Conservation (phyloP, 2,113 vertebrate species). For the Atlantisia rogersi region DNA sequence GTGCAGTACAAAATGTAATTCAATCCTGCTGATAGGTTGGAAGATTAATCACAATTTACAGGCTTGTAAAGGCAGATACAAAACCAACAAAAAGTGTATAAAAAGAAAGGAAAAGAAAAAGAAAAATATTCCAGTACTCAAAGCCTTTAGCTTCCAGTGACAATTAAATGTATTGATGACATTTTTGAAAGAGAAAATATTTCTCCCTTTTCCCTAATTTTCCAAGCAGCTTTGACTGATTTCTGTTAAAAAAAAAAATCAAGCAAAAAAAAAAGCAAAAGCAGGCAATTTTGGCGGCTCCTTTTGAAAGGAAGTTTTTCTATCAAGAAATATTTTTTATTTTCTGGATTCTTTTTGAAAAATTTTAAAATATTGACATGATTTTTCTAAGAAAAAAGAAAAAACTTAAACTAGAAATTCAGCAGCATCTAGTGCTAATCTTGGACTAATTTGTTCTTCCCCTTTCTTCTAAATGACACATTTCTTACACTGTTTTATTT, state of each 20-base stretch:
- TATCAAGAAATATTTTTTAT: not conserved
- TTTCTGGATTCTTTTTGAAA: not conserved
- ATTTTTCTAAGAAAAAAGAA: not conserved
- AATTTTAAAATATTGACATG: not conserved
- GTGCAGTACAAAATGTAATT: slow-evolving; percentile 29
- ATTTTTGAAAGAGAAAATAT: slow-evolving; percentile 14
- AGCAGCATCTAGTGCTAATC: not conserved
- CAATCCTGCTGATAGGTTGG: slow-evolving; percentile 21
- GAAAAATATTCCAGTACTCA: not conserved
- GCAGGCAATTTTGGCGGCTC: not conserved
- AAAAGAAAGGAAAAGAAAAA: not conserved
- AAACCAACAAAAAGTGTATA: not conserved
- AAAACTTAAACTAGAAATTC: not conserved
- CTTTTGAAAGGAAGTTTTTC: not conserved
- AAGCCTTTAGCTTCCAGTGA: not conserved
- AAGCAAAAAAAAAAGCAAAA: not conserved
- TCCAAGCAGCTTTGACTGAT: not conserved
- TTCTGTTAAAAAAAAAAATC: not conserved
- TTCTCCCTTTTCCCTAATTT: not conserved
- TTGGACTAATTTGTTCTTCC: not conserved
- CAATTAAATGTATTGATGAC: not conserved
- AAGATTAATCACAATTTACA: slow-evolving; percentile 53
- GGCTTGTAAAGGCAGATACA: slow-evolving; percentile 12
- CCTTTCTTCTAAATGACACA: not conserved
- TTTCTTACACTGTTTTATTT: not conserved